These are phyloP conservation scores for Gobiocypris rarus DNA, from an alignment of 2,113 vertebrate species.

Conservation along the genomic window DNA sequence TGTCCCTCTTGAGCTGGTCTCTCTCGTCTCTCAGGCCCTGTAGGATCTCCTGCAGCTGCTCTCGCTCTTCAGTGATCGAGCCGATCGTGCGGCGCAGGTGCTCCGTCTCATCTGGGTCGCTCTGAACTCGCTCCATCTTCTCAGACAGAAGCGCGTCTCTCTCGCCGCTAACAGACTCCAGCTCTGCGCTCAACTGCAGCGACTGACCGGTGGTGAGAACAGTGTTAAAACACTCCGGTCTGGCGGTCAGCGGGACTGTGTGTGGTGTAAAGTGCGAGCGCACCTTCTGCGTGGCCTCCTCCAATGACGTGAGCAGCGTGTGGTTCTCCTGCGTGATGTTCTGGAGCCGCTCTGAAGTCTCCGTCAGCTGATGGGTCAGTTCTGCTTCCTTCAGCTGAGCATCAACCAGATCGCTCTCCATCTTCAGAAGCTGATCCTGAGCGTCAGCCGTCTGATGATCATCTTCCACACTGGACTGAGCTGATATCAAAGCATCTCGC, in stretches of 20 bases:
- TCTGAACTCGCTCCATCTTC: background rate
- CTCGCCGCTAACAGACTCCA: conserved; percentile 52
- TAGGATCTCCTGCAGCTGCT: conserved; percentile 48
- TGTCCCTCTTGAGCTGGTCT: conserved; percentile 59
- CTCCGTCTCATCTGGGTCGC: conserved; percentile 5
- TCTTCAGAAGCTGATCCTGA: conserved; percentile 26
- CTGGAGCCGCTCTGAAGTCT: conserved; percentile 21
- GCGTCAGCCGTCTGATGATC: background rate
- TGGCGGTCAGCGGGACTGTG: background rate
- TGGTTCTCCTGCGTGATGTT: conserved; percentile 15
- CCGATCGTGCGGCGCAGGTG: background rate
- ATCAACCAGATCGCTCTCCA: conserved; percentile 44
- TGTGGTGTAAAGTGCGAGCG: background rate
- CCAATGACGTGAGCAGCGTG: background rate
- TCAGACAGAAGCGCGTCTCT: conserved; percentile 53
- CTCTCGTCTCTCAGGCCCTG: conserved; percentile 39
- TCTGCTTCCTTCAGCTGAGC: conserved; percentile 54
- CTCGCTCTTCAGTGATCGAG: conserved; percentile 15
- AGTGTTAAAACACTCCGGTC: background rate
- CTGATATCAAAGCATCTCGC: conserved; percentile 65
- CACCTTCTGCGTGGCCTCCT: conserved; percentile 42
- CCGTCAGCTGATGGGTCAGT: conserved; percentile 17
- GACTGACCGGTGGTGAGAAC: background rate
- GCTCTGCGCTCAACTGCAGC: conserved; percentile 44
- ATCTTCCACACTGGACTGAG: background rate